phyloP scores from a whole-genome alignment of 1,140 invertebrate species.

The Parasteatoda tepidariorum region DNA sequence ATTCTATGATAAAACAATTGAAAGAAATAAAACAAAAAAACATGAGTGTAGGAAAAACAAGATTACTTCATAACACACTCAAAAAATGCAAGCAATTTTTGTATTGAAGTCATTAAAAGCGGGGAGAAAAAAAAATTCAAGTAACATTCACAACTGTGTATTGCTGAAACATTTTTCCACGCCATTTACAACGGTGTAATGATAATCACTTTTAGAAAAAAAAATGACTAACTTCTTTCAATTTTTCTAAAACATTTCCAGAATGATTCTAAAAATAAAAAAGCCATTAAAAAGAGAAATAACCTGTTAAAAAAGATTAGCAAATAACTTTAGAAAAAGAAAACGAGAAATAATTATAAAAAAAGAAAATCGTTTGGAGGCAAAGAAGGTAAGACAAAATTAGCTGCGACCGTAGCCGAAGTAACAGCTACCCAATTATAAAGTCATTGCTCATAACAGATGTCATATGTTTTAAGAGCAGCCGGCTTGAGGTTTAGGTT shows the following conservation, averaged over 20 bases:
- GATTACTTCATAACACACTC: no score
- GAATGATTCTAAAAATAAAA: not conserved
- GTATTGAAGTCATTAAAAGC: no score
- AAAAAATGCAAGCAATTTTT: no score
- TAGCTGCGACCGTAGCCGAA: slow-evolving; percentile 37
- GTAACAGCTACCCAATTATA: slow-evolving; percentile 41
- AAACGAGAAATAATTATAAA: not conserved
- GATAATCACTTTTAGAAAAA: not conserved
- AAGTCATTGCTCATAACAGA: slow-evolving; percentile 42
- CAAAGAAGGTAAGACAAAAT: slow-evolving; percentile 33
- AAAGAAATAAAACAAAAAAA: no score
- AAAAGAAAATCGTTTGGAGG: not conserved
- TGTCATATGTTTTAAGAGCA: slow-evolving; percentile 47
- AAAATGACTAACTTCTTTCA: not conserved
- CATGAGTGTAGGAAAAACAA: no score
- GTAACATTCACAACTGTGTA: not conserved
- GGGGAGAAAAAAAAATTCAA: not conserved
- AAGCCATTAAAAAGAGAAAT: not conserved
- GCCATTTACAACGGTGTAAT: not conserved
- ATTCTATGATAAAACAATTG: no score
- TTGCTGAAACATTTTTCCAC: not conserved
- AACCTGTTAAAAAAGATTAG: not conserved
- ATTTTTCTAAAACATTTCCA: not conserved
- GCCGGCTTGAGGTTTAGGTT: not conserved
- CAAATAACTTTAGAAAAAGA: not conserved